Evolutionary conservation across 2,113 vertebrate species (phyloP), one percentile per base, ranked within the genome.

Genomic region (Perca schrenkii): DNA sequence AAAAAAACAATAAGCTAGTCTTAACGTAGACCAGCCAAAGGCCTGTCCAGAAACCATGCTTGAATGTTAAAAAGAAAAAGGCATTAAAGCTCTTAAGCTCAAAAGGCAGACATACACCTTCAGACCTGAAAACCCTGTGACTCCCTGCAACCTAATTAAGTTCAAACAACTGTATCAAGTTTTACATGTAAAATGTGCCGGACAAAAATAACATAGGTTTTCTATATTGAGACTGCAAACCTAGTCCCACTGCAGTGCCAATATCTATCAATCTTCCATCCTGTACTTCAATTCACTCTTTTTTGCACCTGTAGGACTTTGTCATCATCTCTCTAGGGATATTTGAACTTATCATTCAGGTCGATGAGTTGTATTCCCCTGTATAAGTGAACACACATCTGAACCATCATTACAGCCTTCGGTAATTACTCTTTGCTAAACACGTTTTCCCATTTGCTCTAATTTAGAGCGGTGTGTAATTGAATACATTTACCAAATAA

Each of bases 381-480:
- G 60, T 68, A 74, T 67, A 49, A 60, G 66, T 58, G 46, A 83
- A 79, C 74, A 88, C 46, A 69, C 57, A 67, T 64, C 74, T 67
- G 47, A 79, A 61, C 54, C 57, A 28, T 80, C 60, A 73, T 77
- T 82, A 85, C 34, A 85, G 49, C 53, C 31, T 54, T 54, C 25
- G 0, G 65, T 86, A 86, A 87, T 83, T 86, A 78, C 21, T 83
- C 61, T 71, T 78, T 80, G 69, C 69, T 54, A 65, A 84, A 84
- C 73, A 84, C 68, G 77, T 75, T 86, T 91, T 79, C 64, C 25
- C 28, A 76, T 77, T 89, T 80, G 53, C 19, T 74, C 65, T 74
- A 83, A 90, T 77, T 88, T 58, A 54, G 46, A 79, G 43, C 19
- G 12, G 14, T 61, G 49, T 83, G 58, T 86, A 84, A 88, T 71